Evolutionary conservation across 2,888 invertebrate genomes (phyloP).

Genomic region (Prosapia bicincta): DNA sequence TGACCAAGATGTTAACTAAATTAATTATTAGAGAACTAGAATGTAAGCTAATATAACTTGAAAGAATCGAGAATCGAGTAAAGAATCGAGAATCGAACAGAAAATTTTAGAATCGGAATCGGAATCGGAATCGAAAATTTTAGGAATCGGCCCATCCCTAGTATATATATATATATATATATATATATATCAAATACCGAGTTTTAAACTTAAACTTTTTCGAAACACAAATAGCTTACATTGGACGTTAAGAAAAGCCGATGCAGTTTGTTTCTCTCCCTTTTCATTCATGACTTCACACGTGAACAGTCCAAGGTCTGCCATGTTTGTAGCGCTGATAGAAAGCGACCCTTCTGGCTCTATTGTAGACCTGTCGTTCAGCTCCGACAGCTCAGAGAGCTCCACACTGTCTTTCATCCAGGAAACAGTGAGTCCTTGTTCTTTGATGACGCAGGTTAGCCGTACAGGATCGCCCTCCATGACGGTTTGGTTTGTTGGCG

Average conservation of each 20-base stretch:
- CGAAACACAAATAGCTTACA: too few relatives aligned
- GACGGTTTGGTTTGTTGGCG: constrained; percentile 84
- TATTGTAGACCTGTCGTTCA: constrained; percentile 58
- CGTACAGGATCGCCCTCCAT: constrained; percentile 79
- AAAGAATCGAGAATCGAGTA: too few relatives aligned
- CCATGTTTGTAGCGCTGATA: constrained; percentile 71
- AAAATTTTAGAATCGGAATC: too few relatives aligned
- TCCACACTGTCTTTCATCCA: constrained; percentile 56
- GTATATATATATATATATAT: too few relatives aligned
- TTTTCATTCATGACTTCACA: constrained; percentile 72
- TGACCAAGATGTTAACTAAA: too few relatives aligned
- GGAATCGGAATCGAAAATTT: too few relatives aligned
- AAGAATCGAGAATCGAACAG: too few relatives aligned
- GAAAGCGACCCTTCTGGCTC: constrained; percentile 76
- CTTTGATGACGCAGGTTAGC: constrained; percentile 79
- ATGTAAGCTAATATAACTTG: too few relatives aligned
- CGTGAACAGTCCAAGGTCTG: constrained; percentile 83
- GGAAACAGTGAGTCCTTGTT: constrained; percentile 56
- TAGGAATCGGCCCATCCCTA: too few relatives aligned
- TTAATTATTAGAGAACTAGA: too few relatives aligned
- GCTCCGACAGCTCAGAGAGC: constrained; percentile 37
- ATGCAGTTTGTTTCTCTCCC: constrained; percentile 75
- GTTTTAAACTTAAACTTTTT: too few relatives aligned
- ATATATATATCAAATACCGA: too few relatives aligned
- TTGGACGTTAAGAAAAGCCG: constrained; percentile 87